Conservation (phyloP, 2,113 vertebrate species). For the Emydocephalus ijimae region DNA sequence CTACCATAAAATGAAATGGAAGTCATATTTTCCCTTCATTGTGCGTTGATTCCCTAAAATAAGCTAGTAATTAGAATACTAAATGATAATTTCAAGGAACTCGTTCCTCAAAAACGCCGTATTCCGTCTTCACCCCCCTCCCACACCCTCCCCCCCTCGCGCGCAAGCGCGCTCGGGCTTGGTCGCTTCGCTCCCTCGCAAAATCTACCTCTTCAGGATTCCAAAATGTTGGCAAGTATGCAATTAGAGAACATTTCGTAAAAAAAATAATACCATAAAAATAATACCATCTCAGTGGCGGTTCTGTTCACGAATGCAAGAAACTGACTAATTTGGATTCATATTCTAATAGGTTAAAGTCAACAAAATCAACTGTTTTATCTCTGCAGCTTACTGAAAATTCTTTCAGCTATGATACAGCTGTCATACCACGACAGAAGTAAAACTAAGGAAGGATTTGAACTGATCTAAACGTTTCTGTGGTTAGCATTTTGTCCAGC, state of each 20-base stretch:
- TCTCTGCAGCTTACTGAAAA: not conserved
- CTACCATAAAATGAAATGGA: too few species aligned
- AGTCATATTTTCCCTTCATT: too few species aligned
- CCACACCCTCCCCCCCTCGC: too few species aligned
- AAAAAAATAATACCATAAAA: not conserved
- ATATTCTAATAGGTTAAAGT: not conserved
- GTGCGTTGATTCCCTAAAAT: too few species aligned
- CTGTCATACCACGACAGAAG: not conserved
- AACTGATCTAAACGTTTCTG: constrained; percentile 14
- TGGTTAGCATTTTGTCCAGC: constrained; percentile 20
- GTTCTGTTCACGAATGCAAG: not conserved
- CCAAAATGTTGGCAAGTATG: too few species aligned
- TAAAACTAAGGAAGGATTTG: constrained; percentile 10
- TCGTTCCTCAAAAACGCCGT: too few species aligned
- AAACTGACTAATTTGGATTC: not conserved
- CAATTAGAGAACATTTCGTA: constrained; percentile 17
- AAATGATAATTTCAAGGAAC: too few species aligned
- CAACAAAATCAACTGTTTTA: not conserved
- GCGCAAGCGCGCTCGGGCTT: too few species aligned
- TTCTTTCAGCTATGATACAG: not conserved
- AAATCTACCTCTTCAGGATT: too few species aligned
- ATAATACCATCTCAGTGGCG: not conserved
- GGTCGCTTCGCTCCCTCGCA: too few species aligned
- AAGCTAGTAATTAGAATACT: too few species aligned
- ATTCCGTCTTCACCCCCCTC: too few species aligned